These are phyloP conservation scores for Rhea americana DNA, from an alignment of 2,113 vertebrate species.

Conservation along the genomic window DNA sequence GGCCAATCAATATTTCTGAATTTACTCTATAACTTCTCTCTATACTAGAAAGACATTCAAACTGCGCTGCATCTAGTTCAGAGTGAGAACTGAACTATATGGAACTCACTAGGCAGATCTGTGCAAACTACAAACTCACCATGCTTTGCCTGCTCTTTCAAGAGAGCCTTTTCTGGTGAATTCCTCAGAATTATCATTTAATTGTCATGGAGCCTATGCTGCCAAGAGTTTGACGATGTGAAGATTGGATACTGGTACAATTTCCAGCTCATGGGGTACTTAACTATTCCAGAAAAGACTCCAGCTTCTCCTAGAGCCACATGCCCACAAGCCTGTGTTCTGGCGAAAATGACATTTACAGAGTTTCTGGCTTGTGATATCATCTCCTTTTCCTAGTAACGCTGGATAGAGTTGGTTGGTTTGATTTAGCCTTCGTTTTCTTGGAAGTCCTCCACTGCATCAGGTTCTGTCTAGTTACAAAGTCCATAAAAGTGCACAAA, in stretches of 20 bases:
- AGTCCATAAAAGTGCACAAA: background rate
- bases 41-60: background rate
- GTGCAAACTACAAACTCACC: conserved; percentile 33
- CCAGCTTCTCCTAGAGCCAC: background rate
- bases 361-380: background rate
- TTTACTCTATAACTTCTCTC: background rate
- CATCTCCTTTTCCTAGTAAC: background rate
- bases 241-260: background rate
- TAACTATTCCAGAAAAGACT: background rate
- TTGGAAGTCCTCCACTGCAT: background rate
- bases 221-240: conserved; percentile 28
- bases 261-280: background rate
- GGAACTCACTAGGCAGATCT: background rate
- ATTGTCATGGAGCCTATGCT: background rate
- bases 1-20: background rate
- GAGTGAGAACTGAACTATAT: background rate
- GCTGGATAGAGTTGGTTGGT: background rate
- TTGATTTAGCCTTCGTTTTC: background rate
- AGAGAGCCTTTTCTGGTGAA: conserved; percentile 26
- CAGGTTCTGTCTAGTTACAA: background rate
- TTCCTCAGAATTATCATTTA: conserved; percentile 40
- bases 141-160: conserved; percentile 39
- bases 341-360: background rate
- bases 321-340: background rate
- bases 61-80: background rate